These are phyloP conservation scores for Galemys pyrenaicus DNA, from an alignment of 2,113 vertebrate genomes.

Conservation along the genomic window DNA sequence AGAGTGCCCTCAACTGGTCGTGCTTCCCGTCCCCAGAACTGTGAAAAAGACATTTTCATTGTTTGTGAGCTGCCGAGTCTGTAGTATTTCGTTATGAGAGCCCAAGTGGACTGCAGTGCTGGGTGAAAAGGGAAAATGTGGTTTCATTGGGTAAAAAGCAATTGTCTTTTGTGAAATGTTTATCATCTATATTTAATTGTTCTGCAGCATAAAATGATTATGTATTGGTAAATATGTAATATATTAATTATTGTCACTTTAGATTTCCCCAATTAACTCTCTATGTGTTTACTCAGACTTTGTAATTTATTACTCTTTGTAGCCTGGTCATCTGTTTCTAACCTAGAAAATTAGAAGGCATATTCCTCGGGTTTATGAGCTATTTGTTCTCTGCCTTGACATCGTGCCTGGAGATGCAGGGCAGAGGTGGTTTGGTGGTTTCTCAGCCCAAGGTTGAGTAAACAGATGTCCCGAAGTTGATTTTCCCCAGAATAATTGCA, in stretches of 20 bases:
- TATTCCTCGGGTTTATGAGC: neutral
- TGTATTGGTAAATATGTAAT: conserved; percentile 48
- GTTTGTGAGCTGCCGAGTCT: neutral
- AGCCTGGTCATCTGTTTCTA: conserved; percentile 21
- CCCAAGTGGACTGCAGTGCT: neutral
- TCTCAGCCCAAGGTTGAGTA: conserved; percentile 67
- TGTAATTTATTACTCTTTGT: neutral
- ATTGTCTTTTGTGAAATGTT: conserved; percentile 45
- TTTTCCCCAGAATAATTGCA: conserved; percentile 81
- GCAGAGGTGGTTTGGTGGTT: neutral
- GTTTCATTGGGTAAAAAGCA: conserved; percentile 32
- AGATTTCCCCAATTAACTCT: conserved; percentile 35
- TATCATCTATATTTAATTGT: conserved; percentile 54
- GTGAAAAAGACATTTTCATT: neutral
- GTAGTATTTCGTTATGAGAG: neutral
- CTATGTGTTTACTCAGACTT: neutral
- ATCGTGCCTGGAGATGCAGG: conserved; percentile 50
- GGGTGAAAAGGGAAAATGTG: conserved; percentile 1
- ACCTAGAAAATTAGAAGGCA: conserved; percentile 37
- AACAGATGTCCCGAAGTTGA: conserved; percentile 82
- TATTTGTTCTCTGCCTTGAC: neutral
- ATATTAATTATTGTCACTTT: conserved; percentile 48
- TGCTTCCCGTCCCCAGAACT: neutral
- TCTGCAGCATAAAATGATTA: conserved; percentile 17
- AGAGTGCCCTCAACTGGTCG: neutral